Evolutionary conservation across 1,140 invertebrate species (phyloP).

Genomic region (Pantala flavescens): DNA sequence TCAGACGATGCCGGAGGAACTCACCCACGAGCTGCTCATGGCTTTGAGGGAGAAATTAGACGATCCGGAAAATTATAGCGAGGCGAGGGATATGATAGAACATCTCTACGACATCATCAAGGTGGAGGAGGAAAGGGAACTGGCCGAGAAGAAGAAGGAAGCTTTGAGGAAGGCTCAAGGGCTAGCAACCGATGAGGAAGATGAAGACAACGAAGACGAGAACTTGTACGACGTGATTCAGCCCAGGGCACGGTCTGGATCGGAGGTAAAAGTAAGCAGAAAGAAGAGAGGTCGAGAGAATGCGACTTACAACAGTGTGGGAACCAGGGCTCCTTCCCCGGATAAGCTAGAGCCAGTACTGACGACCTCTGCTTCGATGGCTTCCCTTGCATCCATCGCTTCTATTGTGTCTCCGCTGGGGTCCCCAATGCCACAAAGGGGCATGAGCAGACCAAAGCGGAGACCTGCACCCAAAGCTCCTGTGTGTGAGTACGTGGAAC

Average conservation of each 20-base stretch:
- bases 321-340: slow-evolving; percentile 48
- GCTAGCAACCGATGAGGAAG: background rate
- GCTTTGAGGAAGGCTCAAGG: background rate
- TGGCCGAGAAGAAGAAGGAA: background rate
- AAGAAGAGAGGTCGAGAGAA: slow-evolving; percentile 34
- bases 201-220: slow-evolving; percentile 19
- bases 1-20: slow-evolving; percentile 27
- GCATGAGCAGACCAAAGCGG: background rate
- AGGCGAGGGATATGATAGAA: slow-evolving; percentile 66
- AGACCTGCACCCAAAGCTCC: slow-evolving; percentile 22
- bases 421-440: background rate
- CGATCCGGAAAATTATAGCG: slow-evolving; percentile 58
- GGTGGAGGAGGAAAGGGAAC: slow-evolving; percentile 42
- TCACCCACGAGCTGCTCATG: slow-evolving; percentile 50
- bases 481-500: slow-evolving; percentile 42
- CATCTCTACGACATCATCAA: slow-evolving; percentile 67
- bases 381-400: background rate
- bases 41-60: slow-evolving; percentile 55
- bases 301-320: slow-evolving; percentile 38
- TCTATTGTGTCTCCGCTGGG: background rate
- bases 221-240: slow-evolving; percentile 26
- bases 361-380: background rate
- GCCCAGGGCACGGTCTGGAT: slow-evolving; percentile 29
- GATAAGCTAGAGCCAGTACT: slow-evolving; percentile 44
- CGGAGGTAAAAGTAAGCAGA: slow-evolving; percentile 30